Conservation (phyloP, 53 echinoderm and acorn worm species). For the Holothuria leucospilota region DNA sequence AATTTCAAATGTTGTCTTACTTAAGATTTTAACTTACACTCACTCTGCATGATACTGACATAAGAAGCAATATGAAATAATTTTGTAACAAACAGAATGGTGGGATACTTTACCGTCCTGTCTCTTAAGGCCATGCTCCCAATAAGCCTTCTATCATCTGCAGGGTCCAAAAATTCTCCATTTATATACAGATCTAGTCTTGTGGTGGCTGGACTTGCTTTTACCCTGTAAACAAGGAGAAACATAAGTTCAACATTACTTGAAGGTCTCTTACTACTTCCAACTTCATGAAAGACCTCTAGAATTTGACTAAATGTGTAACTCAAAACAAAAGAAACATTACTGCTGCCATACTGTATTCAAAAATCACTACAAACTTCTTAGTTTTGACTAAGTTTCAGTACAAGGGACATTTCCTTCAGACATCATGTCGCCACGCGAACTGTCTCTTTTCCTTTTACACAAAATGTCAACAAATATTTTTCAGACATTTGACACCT, state of each 20-base stretch:
- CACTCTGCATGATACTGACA: no score
- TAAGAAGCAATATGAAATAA: no score
- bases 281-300: background rate
- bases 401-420: no score
- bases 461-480: no score
- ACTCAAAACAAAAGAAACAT: background rate
- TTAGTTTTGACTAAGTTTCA: no score
- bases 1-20: no score
- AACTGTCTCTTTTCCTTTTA: no score
- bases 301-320: background rate
- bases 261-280: background rate
- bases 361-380: no score
- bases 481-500: no score
- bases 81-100: no score
- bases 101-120: constrained; percentile 77
- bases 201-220: constrained; percentile 84
- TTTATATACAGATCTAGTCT: constrained; percentile 91
- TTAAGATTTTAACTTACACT: no score
- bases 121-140: constrained; percentile 93
- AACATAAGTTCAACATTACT: background rate
- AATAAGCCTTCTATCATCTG: constrained; percentile 89
- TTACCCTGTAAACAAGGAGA: constrained; percentile 62
- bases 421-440: no score
- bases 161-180: constrained; percentile 89
- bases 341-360: background rate